These are phyloP conservation scores for Halocynthia roretzi DNA, from an alignment of 23 tunicate species.

Conservation along the genomic window DNA sequence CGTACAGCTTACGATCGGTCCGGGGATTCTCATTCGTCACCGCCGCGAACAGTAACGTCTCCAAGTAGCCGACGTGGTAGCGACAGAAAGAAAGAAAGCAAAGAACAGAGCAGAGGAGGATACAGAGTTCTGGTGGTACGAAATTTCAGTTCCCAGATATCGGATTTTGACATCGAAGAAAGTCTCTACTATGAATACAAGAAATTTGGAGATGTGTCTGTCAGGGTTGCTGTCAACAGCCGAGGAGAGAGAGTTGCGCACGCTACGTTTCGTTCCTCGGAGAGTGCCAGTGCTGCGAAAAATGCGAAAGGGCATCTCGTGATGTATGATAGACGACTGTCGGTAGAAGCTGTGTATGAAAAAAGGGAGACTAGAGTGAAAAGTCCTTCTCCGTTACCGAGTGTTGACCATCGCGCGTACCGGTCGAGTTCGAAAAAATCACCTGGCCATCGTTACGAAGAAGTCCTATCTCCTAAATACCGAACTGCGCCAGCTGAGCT, in stretches of 20 bases:
- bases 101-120: constrained; percentile 29
- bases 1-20: constrained; percentile 44
- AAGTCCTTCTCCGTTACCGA: constrained; percentile 6
- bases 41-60: constrained; percentile 39
- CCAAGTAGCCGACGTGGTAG: constrained; percentile 21
- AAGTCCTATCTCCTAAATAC: constrained; percentile 22
- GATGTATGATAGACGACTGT: constrained; percentile 76
- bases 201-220: constrained; percentile 82
- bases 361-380: constrained; percentile 9
- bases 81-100: constrained; percentile 21
- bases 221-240: constrained; percentile 56
- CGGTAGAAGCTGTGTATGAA: constrained; percentile 61
- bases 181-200: constrained; percentile 86
- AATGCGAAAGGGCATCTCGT: constrained; percentile 91
- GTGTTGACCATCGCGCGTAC: constrained; percentile 1
- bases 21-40: constrained; percentile 24
- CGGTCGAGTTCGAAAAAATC: constrained; percentile 13
- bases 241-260: constrained; percentile 83
- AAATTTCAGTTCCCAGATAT: constrained; percentile 70
- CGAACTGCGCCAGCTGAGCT: constrained; percentile 10
- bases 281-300: constrained; percentile 74
- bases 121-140: constrained; percentile 69
- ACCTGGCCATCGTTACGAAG: constrained; percentile 10
- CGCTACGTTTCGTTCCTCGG: constrained; percentile 72
- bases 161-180: constrained; percentile 74